Evolutionary conservation across 2,113 vertebrate genomes (phyloP), one percentile per base, ranked within the genome.

Genomic region (Corythornis vintsioides): DNA sequence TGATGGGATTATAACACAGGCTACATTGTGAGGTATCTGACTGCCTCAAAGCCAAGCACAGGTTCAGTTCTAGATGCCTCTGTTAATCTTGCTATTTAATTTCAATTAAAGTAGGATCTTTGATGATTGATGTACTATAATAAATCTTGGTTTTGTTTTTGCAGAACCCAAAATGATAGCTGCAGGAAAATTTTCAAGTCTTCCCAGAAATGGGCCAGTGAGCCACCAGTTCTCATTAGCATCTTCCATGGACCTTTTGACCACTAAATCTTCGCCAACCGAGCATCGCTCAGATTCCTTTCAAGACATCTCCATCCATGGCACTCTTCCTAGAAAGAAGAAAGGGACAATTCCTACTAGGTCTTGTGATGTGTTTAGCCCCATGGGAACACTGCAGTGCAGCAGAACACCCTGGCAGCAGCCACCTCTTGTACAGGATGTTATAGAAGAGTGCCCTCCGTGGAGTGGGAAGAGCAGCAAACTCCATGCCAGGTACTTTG

Each of bases 171-270:
- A 97, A 97, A 98, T 98, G 98, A 99, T 99, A 98, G 98, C 99
- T 43, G 98, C 99, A 24, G 99, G 99, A 95, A 99, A 98, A 86
- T 98, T 98, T 95, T 98, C 98, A 76, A 99, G 98, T 96, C 97
- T 99, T 90, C 98, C 98, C 84, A 97, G 98, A 97, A 98, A 96
- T 75, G 96, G 97, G 94, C 96, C 95, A 19, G 64, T 98, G 96
- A 97, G 97, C 93, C 98, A 97, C 89, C 97, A 97, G 95, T 95
- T 97, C 87, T 96, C 98, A 28, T 94, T 99, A 74, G 96, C 98
- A 89, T 98, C 98, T 16, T 99, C 99, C 87, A 99, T 99, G 99
- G 99, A 99, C 96, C 98, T 99, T 73, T 96, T 99, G 92, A 98
- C 98, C 97, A 98, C 98, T 95, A 98, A 98, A 92, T 94, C 98